Base-by-base conservation (phyloP, 2,888 invertebrate species). In the Ctena decussata region DNA sequence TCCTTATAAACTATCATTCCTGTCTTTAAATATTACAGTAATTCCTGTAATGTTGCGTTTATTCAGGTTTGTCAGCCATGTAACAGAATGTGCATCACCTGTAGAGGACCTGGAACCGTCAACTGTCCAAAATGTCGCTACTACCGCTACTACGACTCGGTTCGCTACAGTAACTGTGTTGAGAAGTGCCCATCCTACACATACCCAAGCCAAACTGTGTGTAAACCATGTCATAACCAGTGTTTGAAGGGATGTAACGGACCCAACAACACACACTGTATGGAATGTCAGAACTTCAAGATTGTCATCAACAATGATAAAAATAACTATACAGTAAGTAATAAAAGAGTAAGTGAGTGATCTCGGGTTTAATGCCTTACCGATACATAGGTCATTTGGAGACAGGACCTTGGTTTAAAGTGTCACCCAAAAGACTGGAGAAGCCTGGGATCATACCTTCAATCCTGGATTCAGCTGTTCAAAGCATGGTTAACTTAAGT, bases 111-210 rank as follows among this genome's bases (percentile, higher is more conserved):
- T 93, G 98, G 99, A 35, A 98, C 98, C 91, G 85, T 77, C 1
- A 98, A 98, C 92, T 99, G 99, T 95, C 97, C 97, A 92, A 97
- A 98, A 90, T 99, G 99, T 95, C 97, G 97, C 37, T 97, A 97
- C 80, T 99, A 97, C 95, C 98, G 97, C 11, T 81, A 86, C 83
- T 98, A 98, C 0, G 98, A 98, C 94, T 32, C 18, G 2, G 24
- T 0, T 15, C 69, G 35, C 32, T 60, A 32, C 41, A 44, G 49
- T 0, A 75, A 85, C 46, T 94, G 94, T 77, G 86, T 92, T 94
- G 98, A 98, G 87, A 98, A 98, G 93, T 99, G 99, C 94, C 98
- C 98, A 0, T 95, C 97, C 0, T 98, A 98, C 94, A 97, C 98
- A 94, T 99, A 97, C 94, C 97, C 98, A 0, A 97, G 97, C 83